These are phyloP conservation scores for Drosophila pruinosa DNA, from an alignment of 1,140 invertebrate genomes.

Conservation along the genomic window DNA sequence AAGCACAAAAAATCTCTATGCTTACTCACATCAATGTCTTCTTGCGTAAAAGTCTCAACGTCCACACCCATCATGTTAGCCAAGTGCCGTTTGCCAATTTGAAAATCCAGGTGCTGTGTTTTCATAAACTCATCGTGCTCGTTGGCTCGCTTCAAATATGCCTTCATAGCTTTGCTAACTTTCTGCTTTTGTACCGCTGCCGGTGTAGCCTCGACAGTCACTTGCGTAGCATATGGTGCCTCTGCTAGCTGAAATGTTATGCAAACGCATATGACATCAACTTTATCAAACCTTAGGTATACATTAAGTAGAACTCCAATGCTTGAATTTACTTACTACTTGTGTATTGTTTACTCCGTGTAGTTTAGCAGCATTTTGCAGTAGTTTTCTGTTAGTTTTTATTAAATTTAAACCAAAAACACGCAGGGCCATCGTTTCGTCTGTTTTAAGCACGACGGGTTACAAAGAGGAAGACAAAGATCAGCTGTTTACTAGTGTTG, in stretches of 20 bases:
- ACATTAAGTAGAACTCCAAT: neutral
- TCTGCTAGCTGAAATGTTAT: slow-evolving; percentile 53
- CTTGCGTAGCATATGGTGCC: slow-evolving; percentile 62
- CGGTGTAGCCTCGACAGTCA: slow-evolving; percentile 72
- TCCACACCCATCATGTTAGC: slow-evolving; percentile 99
- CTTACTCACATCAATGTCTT: slow-evolving; percentile 91
- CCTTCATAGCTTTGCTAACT: slow-evolving; percentile 93
- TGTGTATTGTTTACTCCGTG: slow-evolving; percentile 11
- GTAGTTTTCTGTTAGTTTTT: slow-evolving; percentile 72
- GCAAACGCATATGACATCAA: slow-evolving; percentile 46
- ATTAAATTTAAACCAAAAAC: slow-evolving; percentile 75
- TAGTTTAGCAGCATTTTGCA: slow-evolving; percentile 52
- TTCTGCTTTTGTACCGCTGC: slow-evolving; percentile 84
- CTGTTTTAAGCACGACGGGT: slow-evolving; percentile 10
- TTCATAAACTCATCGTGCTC: slow-evolving; percentile 94
- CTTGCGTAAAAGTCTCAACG: slow-evolving; percentile 92
- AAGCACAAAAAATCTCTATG: neutral
- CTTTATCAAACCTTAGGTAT: neutral
- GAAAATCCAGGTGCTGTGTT: slow-evolving; percentile 91
- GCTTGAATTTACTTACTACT: slow-evolving; percentile 23
- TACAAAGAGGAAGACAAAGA: slow-evolving; percentile 22
- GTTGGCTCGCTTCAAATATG: slow-evolving; percentile 91
- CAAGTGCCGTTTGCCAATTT: slow-evolving; percentile 96
- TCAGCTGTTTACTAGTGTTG: slow-evolving; percentile 56
- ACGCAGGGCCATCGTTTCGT: slow-evolving; percentile 63